phyloP scores from a whole-genome alignment of 2,113 vertebrate species.

The Cacatua alba region DNA sequence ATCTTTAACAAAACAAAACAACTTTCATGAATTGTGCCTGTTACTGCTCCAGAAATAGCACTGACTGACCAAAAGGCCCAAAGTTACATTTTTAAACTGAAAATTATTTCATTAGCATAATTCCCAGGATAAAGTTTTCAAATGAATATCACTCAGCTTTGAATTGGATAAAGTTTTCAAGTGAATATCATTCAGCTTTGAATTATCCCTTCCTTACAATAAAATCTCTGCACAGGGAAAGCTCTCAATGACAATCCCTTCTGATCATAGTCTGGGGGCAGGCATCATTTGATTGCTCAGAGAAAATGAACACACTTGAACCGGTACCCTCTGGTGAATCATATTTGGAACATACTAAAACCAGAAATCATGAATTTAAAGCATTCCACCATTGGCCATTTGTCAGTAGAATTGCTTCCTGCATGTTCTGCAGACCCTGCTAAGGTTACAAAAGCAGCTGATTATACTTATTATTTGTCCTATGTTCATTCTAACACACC shows the following conservation, averaged over 20 bases:
- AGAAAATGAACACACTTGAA: not conserved
- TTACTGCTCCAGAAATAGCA: not conserved
- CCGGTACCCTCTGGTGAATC: not conserved
- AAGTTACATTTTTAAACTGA: not conserved
- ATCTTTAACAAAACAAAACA: not conserved
- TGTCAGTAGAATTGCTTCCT: not conserved
- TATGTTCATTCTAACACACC: not conserved
- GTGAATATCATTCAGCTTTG: accelerated
- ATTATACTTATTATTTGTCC: not conserved
- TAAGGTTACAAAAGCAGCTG: not conserved
- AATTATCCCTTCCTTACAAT: not conserved
- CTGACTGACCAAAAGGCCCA: not conserved
- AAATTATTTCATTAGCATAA: not conserved
- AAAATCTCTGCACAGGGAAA: not conserved
- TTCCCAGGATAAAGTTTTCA: not conserved
- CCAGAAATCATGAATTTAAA: not conserved
- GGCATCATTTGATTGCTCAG: not conserved
- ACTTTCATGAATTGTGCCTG: not conserved
- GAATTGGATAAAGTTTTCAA: not conserved
- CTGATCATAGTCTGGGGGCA: not conserved
- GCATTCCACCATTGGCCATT: not conserved
- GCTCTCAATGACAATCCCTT: not conserved
- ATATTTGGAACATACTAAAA: not conserved
- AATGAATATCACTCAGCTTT: accelerated
- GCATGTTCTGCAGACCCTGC: not conserved